phyloP scores from a whole-genome alignment of 2,888 invertebrate species.

The Odontocolon sp. region DNA sequence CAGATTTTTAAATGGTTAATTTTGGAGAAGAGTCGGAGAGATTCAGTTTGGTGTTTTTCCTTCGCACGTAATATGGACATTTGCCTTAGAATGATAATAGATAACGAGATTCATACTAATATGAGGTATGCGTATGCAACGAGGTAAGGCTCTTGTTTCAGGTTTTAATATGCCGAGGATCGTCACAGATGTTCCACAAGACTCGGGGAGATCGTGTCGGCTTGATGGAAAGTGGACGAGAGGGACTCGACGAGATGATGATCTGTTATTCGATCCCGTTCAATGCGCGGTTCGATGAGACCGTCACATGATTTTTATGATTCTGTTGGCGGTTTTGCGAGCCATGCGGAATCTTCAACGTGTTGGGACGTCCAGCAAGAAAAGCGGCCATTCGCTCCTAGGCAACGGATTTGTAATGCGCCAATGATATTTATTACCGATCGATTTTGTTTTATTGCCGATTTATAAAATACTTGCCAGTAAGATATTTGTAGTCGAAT shows the following conservation, averaged over 20 bases:
- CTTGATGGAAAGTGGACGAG: neutral
- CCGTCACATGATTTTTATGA: constrained; percentile 74
- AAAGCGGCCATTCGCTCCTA: constrained; percentile 86
- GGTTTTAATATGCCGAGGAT: constrained; percentile 10
- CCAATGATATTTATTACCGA: neutral
- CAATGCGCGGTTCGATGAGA: constrained; percentile 66
- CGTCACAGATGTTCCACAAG: constrained; percentile 15
- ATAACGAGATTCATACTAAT: constrained; percentile 1
- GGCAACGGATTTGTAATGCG: constrained; percentile 30
- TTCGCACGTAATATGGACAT: no score
- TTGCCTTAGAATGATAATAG: constrained; percentile 12
- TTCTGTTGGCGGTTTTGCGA: constrained; percentile 81
- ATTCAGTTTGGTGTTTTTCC: no score
- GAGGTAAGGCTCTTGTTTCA: neutral
- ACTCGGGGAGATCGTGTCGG: neutral
- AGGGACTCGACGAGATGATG: neutral
- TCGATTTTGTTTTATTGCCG: neutral
- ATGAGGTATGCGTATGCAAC: neutral
- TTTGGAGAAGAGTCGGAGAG: no score
- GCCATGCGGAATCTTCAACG: constrained; percentile 83
- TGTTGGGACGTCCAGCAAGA: constrained; percentile 86
- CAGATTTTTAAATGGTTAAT: no score
- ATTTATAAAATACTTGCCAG: constrained; percentile 70
- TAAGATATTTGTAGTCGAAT: constrained; percentile 71
- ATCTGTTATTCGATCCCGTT: constrained; percentile 74